Conservation (phyloP, 2,113 vertebrate genomes). For the Phodopus roborovskii region DNA sequence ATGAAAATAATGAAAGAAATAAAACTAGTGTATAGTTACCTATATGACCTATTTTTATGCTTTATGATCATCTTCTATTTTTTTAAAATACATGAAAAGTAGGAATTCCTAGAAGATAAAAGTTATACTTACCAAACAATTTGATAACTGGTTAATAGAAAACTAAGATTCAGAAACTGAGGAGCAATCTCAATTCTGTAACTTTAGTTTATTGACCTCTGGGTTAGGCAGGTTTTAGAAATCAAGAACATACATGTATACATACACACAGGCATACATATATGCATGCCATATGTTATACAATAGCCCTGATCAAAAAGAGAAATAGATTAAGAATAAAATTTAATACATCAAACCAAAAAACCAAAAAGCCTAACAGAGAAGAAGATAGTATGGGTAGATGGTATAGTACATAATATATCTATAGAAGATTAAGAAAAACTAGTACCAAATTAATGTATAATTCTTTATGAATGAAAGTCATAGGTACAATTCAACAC, state of each 20-base stretch:
- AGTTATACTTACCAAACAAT: not conserved
- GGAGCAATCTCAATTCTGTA: not conserved
- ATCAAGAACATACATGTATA: not conserved
- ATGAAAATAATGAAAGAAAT: not conserved
- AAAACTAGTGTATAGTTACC: not conserved
- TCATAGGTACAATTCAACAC: not conserved
- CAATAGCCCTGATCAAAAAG: not conserved
- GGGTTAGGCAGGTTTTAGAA: not conserved
- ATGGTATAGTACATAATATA: not conserved
- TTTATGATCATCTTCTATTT: not conserved
- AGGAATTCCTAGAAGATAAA: not conserved
- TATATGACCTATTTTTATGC: not conserved
- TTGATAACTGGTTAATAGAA: not conserved
- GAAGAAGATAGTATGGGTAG: not conserved
- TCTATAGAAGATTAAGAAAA: not conserved
- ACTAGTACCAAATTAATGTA: not conserved
- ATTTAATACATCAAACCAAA: not conserved
- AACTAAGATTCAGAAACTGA: not conserved
- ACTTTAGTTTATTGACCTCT: not conserved
- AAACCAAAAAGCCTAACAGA: not conserved
- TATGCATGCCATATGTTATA: not conserved
- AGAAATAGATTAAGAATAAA: not conserved
- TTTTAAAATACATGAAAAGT: not conserved
- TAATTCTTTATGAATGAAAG: slow-evolving; percentile 20
- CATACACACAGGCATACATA: too few species aligned